Base-by-base conservation (phyloP, 2,888 invertebrate genomes). In the Agrochola lota region DNA sequence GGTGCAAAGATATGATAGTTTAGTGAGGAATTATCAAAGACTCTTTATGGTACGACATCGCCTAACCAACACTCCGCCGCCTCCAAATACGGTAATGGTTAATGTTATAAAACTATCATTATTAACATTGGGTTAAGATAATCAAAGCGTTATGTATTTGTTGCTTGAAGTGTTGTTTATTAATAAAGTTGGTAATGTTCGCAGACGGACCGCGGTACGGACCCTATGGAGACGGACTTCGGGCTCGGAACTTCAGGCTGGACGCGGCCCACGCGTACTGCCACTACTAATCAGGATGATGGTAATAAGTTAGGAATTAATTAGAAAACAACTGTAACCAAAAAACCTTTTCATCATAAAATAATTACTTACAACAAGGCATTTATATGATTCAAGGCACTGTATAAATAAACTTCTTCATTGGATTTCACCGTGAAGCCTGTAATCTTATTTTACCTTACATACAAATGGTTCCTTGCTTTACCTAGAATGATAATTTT, bases 191-290 rank as follows among this genome's bases (percentile, higher is more conserved):
- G 30, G 20, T 59, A 46, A 71, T 71, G 23, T 68, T 79, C 86
- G 52, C 91, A 98, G 98, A 97, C 97, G 86, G 98, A 98, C 90
- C 97, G 98, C 74, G 98, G 98, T 8, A 98, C 98, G 0, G 98
- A 98, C 91, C 98, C 98, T 0, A 98, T 98, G 97, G 98, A 98
- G 90, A 94, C 97, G 0, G 97, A 97, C 78, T 90, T 91, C 92
- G 26, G 74, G 15, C 49, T 85, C 6, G 89, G 90, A 4, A 15
- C 40, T n/a, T 80, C 91, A 20, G 89, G 87, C 17, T 90, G 88
- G 87, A 87, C 91, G 59, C 63, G 74, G 12, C 26, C 64, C 7
- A n/a, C 57, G 66, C 87, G 79, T 78, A 91, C 30, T 77, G 85
- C 12, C 78, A 40, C 91, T 26, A 76, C 91, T 20, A 78, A 90